phyloP scores from a whole-genome alignment of 2,888 invertebrate species.

The Notodonta ziczac region DNA sequence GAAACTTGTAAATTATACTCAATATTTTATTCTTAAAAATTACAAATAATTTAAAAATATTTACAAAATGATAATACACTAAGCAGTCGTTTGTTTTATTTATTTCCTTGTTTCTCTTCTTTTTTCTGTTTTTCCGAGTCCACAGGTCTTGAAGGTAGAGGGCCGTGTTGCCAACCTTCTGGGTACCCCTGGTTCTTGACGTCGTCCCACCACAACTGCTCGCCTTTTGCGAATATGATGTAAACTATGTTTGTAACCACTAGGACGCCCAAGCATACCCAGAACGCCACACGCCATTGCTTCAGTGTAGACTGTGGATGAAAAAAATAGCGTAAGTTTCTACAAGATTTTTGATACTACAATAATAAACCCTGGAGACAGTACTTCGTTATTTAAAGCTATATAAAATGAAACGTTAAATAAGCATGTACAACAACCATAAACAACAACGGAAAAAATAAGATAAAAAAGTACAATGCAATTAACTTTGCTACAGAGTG shows the following conservation, averaged over 20 bases:
- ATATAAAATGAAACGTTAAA: no score
- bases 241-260: constrained; percentile 88
- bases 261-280: constrained; percentile 90
- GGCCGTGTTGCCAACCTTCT: constrained; percentile 67
- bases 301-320: constrained; percentile 81
- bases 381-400: no score
- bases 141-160: constrained; percentile 51
- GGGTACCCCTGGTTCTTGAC: constrained; percentile 79
- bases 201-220: constrained; percentile 91
- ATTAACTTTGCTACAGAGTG: no score
- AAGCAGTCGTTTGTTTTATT: constrained; percentile 43
- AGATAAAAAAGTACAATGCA: no score
- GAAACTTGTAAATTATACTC: neutral
- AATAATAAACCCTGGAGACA: no score
- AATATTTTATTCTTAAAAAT: constrained; percentile 32
- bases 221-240: constrained; percentile 88
- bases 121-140: constrained; percentile 58
- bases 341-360: no score
- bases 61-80: constrained; percentile 27
- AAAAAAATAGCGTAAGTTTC: constrained; percentile 20
- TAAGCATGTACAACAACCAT: no score
- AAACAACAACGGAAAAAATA: no score
- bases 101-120: constrained; percentile 41
- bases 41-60: constrained; percentile 34
- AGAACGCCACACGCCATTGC: constrained; percentile 92